phyloP scores from a whole-genome alignment of 2,797 vertebrate genomes.

The Amphiprion clarkii region DNA sequence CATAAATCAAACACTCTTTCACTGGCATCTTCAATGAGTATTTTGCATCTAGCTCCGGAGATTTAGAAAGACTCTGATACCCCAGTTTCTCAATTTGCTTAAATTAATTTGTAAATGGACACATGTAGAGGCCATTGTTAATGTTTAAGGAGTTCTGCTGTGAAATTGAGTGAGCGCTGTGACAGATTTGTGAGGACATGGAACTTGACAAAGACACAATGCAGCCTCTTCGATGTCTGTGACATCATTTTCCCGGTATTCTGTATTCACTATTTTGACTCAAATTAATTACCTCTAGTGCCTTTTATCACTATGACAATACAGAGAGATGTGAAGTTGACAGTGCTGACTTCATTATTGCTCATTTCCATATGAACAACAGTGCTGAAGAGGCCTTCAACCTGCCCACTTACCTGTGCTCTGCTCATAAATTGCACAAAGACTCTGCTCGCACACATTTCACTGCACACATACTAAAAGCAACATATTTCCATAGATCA shows the following conservation, averaged over 20 bases:
- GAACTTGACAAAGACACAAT: conserved; percentile 52
- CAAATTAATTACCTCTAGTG: conserved; percentile 71
- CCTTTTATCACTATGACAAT: conserved; percentile 72
- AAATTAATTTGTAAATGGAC: conserved; percentile 34
- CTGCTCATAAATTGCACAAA: conserved; percentile 53
- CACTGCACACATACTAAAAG: conserved; percentile 32
- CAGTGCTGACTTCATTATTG: conserved; percentile 78
- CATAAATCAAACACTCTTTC: conserved; percentile 18
- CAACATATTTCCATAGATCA: conserved; percentile 63
- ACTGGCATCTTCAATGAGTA: conserved; percentile 1
- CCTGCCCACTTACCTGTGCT: conserved; percentile 62
- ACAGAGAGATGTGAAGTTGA: conserved; percentile 69
- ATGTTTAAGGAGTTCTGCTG: conserved; percentile 39
- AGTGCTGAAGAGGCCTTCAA: conserved; percentile 69
- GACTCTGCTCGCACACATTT: conserved; percentile 8
- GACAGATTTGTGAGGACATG: conserved; percentile 57
- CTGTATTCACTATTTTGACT: conserved; percentile 60
- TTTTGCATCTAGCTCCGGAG: conserved; percentile 23
- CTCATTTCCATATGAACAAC: conserved; percentile 78
- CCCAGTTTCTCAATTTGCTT: conserved; percentile 22
- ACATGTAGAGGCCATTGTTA: conserved; percentile 26
- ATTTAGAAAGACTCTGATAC: conserved; percentile 10
- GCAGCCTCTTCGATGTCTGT: conserved; percentile 44
- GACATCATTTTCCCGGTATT: conserved; percentile 45
- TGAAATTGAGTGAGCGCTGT: conserved; percentile 17